Conservation (phyloP, 2,113 vertebrate genomes). For the Okapia johnstoni region DNA sequence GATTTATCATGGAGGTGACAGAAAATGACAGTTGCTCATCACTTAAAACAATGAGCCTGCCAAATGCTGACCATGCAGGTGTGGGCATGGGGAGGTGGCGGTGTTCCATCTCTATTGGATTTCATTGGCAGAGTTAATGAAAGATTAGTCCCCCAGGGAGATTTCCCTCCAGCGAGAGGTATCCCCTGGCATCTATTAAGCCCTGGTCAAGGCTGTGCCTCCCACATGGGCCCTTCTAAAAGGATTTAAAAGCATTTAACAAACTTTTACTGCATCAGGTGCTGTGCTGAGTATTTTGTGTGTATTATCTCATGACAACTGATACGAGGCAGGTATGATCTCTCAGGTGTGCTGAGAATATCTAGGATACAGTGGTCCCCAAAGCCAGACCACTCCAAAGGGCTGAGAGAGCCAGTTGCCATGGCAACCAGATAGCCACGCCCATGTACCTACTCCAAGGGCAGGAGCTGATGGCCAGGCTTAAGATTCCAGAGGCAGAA, state of each 20-base stretch:
- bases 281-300: not conserved
- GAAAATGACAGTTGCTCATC: slow-evolving; percentile 69
- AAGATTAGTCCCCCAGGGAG: not conserved
- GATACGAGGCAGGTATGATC: not conserved
- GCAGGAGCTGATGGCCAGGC: not conserved
- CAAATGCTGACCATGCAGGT: slow-evolving; percentile 9
- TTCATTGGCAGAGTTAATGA: slow-evolving; percentile 15
- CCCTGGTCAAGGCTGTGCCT: not conserved
- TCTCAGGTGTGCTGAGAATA: not conserved
- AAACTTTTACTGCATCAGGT: not conserved
- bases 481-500: not conserved
- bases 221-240: not conserved
- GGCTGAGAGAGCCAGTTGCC: not conserved
- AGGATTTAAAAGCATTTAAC: not conserved
- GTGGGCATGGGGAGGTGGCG: not conserved
- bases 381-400: not conserved
- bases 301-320: not conserved
- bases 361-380: not conserved
- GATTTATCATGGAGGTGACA: slow-evolving; percentile 58
- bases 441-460: not conserved
- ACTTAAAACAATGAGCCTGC: slow-evolving; percentile 58
- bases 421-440: not conserved
- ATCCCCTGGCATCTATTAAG: not conserved
- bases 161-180: not conserved
- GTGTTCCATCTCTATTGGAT: not conserved